Evolutionary conservation across 1,140 invertebrate genomes (phyloP).

Genomic region (Aphis gossypii): DNA sequence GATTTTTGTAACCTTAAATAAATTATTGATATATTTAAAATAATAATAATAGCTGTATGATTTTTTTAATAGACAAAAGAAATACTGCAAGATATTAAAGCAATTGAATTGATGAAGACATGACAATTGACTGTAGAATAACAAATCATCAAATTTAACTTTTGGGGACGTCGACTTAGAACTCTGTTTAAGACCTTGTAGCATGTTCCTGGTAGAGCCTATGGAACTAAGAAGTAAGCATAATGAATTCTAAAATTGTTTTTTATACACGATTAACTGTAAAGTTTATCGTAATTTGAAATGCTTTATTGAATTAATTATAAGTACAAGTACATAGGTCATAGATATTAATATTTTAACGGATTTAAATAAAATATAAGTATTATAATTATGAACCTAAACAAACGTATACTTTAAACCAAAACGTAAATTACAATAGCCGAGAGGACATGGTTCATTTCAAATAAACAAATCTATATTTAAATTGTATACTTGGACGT

Average conservation of each 20-base stretch:
- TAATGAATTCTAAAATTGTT: background rate
- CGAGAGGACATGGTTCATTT: background rate
- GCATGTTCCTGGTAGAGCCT: background rate
- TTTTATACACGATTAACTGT: background rate
- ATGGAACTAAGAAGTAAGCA: background rate
- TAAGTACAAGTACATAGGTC: background rate
- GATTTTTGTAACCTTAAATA: background rate
- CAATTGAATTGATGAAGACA: background rate
- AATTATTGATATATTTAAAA: background rate
- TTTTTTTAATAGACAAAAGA: background rate
- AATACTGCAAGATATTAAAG: background rate
- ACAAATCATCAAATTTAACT: background rate
- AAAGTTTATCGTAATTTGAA: background rate
- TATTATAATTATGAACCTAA: background rate
- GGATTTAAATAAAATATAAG: background rate
- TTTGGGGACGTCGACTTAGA: background rate
- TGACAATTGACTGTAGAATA: background rate
- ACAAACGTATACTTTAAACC: background rate
- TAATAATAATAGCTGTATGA: background rate
- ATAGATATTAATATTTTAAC: background rate
- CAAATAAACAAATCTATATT: constrained; percentile 19
- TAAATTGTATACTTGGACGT: background rate
- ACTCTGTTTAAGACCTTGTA: background rate
- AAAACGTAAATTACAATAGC: background rate
- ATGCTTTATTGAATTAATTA: background rate